These are phyloP conservation scores for Hyppa rectilinea DNA, from an alignment of 2,888 invertebrate genomes.

Conservation along the genomic window DNA sequence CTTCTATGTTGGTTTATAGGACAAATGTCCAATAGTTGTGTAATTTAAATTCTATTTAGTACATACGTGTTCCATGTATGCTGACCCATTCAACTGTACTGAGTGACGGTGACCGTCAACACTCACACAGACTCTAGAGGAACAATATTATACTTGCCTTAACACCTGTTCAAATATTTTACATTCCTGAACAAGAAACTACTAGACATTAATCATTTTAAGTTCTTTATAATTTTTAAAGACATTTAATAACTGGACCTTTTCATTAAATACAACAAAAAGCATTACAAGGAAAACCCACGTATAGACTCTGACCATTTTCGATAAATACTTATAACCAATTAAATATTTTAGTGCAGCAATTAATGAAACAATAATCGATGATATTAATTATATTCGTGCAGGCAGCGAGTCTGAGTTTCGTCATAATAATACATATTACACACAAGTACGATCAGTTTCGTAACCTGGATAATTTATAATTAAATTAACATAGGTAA, in stretches of 20 bases:
- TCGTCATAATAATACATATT: constrained; percentile 41
- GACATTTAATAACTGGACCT: neutral
- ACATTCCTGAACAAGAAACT: neutral
- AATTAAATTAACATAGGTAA: constrained; percentile 39
- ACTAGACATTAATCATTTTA: neutral
- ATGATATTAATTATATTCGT: constrained; percentile 34
- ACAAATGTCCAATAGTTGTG: neutral
- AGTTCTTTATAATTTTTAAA: neutral
- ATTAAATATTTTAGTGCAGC: constrained; percentile 1
- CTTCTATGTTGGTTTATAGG: neutral
- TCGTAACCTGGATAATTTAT: constrained; percentile 29
- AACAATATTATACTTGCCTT: neutral
- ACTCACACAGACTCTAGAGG: neutral
- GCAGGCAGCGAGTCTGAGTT: constrained; percentile 18
- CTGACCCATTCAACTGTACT: neutral
- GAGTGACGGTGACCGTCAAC: neutral
- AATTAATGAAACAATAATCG: constrained; percentile 31
- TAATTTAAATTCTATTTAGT: neutral
- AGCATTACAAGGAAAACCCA: neutral
- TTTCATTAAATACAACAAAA: neutral
- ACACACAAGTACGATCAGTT: constrained; percentile 25
- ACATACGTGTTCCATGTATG: neutral
- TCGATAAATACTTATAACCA: neutral
- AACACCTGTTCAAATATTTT: constrained; percentile 7
- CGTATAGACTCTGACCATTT: neutral